These are phyloP conservation scores for Ctenosaura bakeri DNA, from an alignment of 2,797 vertebrate genomes.

Conservation along the genomic window DNA sequence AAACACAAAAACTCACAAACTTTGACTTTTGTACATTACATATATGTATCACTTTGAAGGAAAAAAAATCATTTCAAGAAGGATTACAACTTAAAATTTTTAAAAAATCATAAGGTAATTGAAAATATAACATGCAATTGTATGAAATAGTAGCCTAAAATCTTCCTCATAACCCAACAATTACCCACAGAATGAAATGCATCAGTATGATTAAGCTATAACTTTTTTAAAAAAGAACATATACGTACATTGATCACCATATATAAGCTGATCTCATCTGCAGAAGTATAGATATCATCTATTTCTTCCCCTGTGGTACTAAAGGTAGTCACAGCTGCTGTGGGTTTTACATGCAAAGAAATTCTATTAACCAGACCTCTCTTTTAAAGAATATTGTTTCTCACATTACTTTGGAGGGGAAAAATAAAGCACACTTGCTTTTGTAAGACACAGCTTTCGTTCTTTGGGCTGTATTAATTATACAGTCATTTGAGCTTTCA, in stretches of 20 bases:
- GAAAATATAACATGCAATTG: background rate
- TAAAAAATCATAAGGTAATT: no score
- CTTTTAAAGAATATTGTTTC: constrained; percentile 31
- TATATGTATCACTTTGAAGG: background rate
- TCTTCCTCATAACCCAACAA: background rate
- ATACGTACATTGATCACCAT: background rate
- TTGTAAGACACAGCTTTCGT: constrained; percentile 48
- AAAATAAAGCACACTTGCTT: background rate
- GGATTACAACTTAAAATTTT: background rate
- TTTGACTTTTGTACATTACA: no score
- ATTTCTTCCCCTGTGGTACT: constrained; percentile 7
- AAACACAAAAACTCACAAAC: no score
- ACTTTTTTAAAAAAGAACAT: background rate
- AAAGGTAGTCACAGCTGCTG: constrained; percentile 27
- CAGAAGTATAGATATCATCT: constrained; percentile 52
- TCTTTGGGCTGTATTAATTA: constrained; percentile 46
- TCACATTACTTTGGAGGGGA: constrained; percentile 2
- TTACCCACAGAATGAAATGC: background rate
- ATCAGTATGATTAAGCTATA: background rate
- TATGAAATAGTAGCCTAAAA: background rate
- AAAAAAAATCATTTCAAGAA: background rate
- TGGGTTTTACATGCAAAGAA: constrained; percentile 26
- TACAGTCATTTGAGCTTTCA: constrained; percentile 11
- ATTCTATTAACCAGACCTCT: constrained; percentile 4
- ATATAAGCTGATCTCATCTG: constrained; percentile 44